Evolutionary conservation across 2,888 invertebrate genomes (phyloP).

Genomic region (Xanthia togata): DNA sequence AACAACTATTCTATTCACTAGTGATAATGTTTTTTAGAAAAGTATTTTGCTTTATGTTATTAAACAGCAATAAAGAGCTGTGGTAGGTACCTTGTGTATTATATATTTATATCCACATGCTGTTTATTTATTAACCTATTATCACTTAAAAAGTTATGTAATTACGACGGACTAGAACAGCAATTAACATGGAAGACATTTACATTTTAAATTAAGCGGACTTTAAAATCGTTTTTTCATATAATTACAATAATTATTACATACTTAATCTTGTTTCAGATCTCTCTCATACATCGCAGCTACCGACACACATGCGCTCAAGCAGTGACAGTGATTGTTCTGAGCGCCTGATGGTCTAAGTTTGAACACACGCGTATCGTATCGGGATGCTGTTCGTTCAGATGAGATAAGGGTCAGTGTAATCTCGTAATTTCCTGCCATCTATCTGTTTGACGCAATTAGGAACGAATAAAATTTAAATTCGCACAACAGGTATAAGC

Average conservation of each 20-base stretch:
- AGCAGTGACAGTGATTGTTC: slow-evolving; percentile 42
- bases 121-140: not conserved
- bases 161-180: not conserved
- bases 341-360: slow-evolving; percentile 26
- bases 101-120: no score
- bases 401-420: not conserved
- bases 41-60: not conserved
- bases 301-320: not conserved
- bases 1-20: not conserved
- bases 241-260: not conserved
- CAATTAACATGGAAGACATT: not conserved
- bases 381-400: slow-evolving; percentile 6
- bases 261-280: slow-evolving; percentile 24
- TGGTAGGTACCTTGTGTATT: not conserved
- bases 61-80: not conserved
- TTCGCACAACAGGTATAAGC: no score
- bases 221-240: not conserved
- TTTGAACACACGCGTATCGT: slow-evolving; percentile 22
- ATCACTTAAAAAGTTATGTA: not conserved
- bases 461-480: no score
- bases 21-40: not conserved
- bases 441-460: no score
- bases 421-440: no score
- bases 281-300: slow-evolving; percentile 19
- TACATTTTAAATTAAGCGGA: not conserved